Evolutionary conservation across 2,797 vertebrate genomes (phyloP).

Genomic region (Scyliorhinus canicula): DNA sequence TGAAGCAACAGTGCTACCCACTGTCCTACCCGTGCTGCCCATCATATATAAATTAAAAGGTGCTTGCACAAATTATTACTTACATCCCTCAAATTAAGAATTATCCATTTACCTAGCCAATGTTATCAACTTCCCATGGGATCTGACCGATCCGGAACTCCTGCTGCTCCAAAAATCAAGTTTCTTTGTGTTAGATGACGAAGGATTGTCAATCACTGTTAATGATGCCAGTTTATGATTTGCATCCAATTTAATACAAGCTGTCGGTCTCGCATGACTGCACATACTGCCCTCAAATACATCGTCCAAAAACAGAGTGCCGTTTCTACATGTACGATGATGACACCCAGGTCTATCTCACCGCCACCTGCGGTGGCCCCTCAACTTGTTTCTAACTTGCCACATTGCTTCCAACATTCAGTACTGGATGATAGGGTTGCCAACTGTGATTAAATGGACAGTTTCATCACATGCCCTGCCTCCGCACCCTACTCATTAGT

Average conservation of each 20-base stretch:
- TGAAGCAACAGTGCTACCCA: too few relatives aligned
- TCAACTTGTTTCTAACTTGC: background rate
- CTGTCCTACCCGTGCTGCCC: too few relatives aligned
- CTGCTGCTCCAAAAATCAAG: background rate
- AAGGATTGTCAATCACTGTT: background rate
- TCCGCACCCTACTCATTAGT: too few relatives aligned
- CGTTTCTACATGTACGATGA: background rate
- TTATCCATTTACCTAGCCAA: background rate
- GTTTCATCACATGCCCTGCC: too few relatives aligned
- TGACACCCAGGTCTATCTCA: background rate
- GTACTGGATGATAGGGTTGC: background rate
- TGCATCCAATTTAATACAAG: background rate
- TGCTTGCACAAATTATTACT: background rate
- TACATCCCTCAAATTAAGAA: background rate
- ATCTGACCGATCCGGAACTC: background rate
- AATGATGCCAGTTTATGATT: background rate
- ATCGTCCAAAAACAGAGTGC: background rate
- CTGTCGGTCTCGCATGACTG: background rate
- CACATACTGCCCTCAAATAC: background rate
- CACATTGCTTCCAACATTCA: background rate
- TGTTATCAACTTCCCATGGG: background rate
- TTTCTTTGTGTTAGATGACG: background rate
- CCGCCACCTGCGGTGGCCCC: background rate
- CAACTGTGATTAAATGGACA: too few relatives aligned
- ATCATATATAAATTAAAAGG: background rate